A percentile compares a stretch with the other conserved stretches of the same genome.
Conservation (phyloP, 2,113 vertebrate genomes). For the Podiceps cristatus region DNA sequence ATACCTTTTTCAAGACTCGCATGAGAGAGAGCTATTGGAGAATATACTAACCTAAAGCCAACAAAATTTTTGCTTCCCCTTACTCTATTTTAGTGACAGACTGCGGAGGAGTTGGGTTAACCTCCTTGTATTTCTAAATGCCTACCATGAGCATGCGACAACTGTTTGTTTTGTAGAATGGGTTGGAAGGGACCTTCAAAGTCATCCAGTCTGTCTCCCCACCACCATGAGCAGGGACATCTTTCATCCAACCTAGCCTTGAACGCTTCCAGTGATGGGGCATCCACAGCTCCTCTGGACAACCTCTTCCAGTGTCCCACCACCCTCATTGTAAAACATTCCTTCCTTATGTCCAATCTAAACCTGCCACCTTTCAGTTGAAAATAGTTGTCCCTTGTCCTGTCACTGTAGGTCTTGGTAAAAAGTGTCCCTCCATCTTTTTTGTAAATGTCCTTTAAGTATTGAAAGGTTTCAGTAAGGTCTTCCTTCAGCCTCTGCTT, state of each 20-base stretch:
- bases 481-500: background rate
- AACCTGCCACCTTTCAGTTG: background rate
- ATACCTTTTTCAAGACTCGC: background rate
- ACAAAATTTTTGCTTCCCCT: background rate
- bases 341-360: background rate
- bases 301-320: background rate
- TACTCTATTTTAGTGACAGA: background rate
- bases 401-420: background rate
- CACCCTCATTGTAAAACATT: background rate
- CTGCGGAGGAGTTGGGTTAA: background rate
- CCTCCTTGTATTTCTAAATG: background rate
- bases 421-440: background rate
- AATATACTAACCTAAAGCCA: background rate
- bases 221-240: rapidly evolving
- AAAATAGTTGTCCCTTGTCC: background rate
- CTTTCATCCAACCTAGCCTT: background rate
- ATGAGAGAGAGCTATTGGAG: background rate
- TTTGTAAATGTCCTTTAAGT: background rate
- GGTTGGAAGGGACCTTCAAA: background rate
- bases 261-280: background rate
- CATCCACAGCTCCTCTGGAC: background rate
- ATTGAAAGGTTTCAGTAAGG: background rate
- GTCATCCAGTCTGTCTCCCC: background rate
- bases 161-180: background rate
- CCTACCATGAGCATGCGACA: background rate